Evolutionary conservation across 2,888 invertebrate species (phyloP).

Genomic region (Spicauda simplicius): DNA sequence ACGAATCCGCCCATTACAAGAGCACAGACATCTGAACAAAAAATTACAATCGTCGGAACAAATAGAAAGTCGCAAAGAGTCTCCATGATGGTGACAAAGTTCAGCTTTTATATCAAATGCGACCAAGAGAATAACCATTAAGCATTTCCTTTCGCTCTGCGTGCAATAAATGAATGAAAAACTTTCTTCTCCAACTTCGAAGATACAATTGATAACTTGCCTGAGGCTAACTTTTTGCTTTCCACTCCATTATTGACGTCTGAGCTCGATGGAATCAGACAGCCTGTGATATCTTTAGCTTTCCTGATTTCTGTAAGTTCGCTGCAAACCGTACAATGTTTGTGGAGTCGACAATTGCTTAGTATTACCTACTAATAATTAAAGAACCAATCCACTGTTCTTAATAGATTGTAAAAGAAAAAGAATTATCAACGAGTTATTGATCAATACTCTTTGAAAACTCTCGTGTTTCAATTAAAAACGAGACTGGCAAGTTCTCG

Average conservation of each 20-base stretch:
- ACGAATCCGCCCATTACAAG: conserved; percentile 32
- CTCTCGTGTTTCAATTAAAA: conserved; percentile 71
- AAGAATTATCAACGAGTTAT: conserved; percentile 34
- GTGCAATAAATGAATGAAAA: conserved; percentile 77
- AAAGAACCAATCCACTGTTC: neutral
- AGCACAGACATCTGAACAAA: conserved; percentile 41
- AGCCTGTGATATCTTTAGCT: conserved; percentile 54
- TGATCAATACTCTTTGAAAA: conserved; percentile 50
- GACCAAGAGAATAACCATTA: conserved; percentile 72
- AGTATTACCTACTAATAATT: neutral
- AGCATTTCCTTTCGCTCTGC: conserved; percentile 68
- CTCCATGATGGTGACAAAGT: conserved; percentile 60
- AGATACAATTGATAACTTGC: conserved; percentile 79
- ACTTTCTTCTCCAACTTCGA: conserved; percentile 62
- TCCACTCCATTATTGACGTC: conserved; percentile 69
- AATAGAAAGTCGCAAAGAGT: conserved; percentile 60
- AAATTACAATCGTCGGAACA: conserved; percentile 61
- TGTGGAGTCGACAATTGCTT: neutral
- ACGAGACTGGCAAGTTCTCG: conserved; percentile 59
- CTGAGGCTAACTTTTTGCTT: conserved; percentile 72
- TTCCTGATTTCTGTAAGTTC: conserved; percentile 43
- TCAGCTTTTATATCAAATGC: conserved; percentile 56
- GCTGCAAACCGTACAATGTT: conserved; percentile 2
- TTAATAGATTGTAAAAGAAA: conserved; percentile 15
- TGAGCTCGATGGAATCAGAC: conserved; percentile 55